Percentiles rank a stretch among this genome's conserved stretches.
These are phyloP conservation scores for Nebria salina DNA, from an alignment of 2,888 invertebrate species.

Conservation along the genomic window DNA sequence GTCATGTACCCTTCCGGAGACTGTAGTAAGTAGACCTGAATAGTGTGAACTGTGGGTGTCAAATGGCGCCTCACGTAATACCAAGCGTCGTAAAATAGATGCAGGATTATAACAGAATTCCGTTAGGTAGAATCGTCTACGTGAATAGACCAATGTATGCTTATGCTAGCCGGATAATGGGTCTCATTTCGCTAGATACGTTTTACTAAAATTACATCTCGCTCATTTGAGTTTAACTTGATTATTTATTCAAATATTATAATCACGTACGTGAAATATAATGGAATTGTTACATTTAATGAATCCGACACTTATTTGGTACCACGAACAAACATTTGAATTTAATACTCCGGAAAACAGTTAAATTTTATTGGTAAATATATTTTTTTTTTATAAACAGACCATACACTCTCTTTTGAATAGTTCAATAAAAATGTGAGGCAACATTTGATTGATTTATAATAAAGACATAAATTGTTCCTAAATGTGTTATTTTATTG, in stretches of 20 bases:
- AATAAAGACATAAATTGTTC: neutral
- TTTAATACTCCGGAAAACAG: too few relatives aligned
- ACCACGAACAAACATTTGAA: too few relatives aligned
- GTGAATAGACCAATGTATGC: neutral
- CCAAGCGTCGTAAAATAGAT: neutral
- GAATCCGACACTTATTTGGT: too few relatives aligned
- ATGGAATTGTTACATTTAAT: too few relatives aligned
- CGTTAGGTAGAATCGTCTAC: neutral
- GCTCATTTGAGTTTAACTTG: neutral
- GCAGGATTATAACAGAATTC: neutral
- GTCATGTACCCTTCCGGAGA: too few relatives aligned
- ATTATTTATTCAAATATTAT: too few relatives aligned
- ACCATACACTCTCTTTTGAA: too few relatives aligned
- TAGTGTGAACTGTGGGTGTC: neutral
- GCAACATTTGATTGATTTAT: neutral
- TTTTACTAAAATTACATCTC: neutral
- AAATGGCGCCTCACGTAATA: constrained; percentile 1
- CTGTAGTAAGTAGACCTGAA: neutral
- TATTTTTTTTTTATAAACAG: too few relatives aligned
- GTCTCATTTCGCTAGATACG: neutral
- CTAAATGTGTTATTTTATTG: neutral
- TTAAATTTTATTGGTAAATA: too few relatives aligned
- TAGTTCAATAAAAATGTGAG: too few relatives aligned
- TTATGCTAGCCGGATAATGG: neutral
- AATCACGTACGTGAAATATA: too few relatives aligned